Conservation (phyloP, 2,113 vertebrate genomes). For the Gila orcuttii region DNA sequence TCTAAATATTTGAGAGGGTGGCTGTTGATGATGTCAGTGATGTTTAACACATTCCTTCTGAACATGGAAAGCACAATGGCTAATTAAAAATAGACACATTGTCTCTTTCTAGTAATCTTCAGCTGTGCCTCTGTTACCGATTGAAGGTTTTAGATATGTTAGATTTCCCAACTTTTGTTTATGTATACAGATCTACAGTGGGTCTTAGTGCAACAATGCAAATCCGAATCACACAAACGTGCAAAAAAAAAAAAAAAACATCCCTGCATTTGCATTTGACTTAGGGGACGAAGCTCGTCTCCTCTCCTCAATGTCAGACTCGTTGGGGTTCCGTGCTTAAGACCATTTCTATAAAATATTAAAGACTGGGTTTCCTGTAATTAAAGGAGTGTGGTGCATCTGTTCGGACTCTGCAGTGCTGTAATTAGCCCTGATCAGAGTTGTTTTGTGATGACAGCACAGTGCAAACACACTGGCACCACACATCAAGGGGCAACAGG, state of each 20-base stretch:
- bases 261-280: neutral
- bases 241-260: neutral
- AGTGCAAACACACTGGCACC: constrained; percentile 75
- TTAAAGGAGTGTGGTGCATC: constrained; percentile 88
- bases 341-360: constrained; percentile 91
- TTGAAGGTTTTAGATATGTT: neutral
- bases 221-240: neutral
- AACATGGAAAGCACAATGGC: constrained; percentile 44
- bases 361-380: constrained; percentile 91
- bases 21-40: neutral
- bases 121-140: neutral
- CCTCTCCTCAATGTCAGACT: constrained; percentile 69
- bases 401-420: constrained; percentile 81
- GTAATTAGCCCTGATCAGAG: constrained; percentile 90
- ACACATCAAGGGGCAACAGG: constrained; percentile 45
- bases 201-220: neutral
- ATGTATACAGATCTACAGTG: neutral
- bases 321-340: constrained; percentile 66
- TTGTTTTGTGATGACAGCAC: constrained; percentile 79
- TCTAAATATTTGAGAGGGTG: constrained; percentile 76
- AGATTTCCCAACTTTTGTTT: neutral
- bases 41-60: constrained; percentile 69
- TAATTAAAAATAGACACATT: neutral
- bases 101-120: neutral
- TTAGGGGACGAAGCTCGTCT: constrained; percentile 4